These are phyloP conservation scores for Nephotettix cincticeps DNA, from an alignment of 1,140 invertebrate genomes.

Conservation along the genomic window DNA sequence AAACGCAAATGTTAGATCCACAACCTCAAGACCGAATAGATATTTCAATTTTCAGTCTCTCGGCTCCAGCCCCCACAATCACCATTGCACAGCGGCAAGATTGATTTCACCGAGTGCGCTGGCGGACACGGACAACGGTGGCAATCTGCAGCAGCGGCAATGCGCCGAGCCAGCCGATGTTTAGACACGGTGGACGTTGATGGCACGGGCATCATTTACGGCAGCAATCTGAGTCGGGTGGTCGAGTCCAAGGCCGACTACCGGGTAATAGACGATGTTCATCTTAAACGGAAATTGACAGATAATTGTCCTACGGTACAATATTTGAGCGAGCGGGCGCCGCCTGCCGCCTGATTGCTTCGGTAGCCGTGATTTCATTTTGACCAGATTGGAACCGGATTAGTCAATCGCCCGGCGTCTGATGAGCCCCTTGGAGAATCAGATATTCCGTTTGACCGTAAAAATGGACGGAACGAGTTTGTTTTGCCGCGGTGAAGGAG, in stretches of 20 bases:
- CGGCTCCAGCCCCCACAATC: no score
- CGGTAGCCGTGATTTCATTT: conserved; percentile 24
- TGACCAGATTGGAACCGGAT: conserved; percentile 14
- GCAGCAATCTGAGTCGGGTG: not conserved
- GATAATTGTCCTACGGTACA: conserved; percentile 17
- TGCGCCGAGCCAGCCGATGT: no score
- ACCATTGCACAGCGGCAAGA: no score
- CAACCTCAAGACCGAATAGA: no score
- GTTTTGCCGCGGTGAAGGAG: no score
- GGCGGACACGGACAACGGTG: no score
- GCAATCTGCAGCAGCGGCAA: no score
- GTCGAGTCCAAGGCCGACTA: not conserved
- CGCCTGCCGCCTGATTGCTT: not conserved
- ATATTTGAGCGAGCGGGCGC: not conserved
- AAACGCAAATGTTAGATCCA: no score
- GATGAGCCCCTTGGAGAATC: not conserved
- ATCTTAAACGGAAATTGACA: conserved; percentile 17
- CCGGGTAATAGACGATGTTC: conserved; percentile 11
- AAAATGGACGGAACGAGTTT: no score
- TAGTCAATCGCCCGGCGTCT: not conserved
- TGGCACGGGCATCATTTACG: conserved; percentile 10
- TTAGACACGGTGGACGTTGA: not conserved
- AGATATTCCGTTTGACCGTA: no score
- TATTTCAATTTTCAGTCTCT: no score
- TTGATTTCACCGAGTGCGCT: no score